Base-by-base conservation (phyloP, 1,140 invertebrate species). In the Whitmania pigra region DNA sequence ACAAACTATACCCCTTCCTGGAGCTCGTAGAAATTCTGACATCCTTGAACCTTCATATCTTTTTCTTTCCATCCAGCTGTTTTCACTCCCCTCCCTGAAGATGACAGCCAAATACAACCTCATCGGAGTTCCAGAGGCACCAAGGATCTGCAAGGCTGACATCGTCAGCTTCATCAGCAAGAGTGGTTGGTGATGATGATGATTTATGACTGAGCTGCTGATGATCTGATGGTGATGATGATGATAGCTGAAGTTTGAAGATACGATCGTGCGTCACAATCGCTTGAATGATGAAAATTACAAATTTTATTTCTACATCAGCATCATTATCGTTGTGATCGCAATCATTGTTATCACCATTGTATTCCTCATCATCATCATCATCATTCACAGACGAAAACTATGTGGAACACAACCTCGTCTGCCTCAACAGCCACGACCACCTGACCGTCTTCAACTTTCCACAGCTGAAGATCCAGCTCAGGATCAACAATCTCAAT, bases 101-200 rank as follows among this genome's bases (percentile, higher is more conserved):
- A 92, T 93, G 0, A 89, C 89, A 77, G 89, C 91, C 84, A 98
- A 97, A 83, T 93, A 92, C 81, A 97, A 97, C 82, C 83, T 98
- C 13, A 97, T 94, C 11, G 22, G 22, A 25, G 94, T 94, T 27
- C 87, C 92, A 77, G 94, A 97, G 84, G 94, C 94, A 5, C 88
- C 91, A 0, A 85, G 89, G 74, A 89, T 96, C 5, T 85, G 94
- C n/a, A 88, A 91, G 78, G 89, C 93, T 31, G 87, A 88, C 63
- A 90, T 94, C 78, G 88, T 88, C 9, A 88, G 86, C 75, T 84
- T 84, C 77, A 78, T 78, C 66, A 82, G 80, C 74, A 78, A 76
- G 73, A 80, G 76, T 77, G 81, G 81, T 81, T 74, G 77, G 77
- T 73, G 67, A n/a, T 40, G 5, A 15, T 68, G n/a, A 49, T 49